Conservation (phyloP, 2,888 invertebrate genomes). For the Schizotus pectinicornis region DNA sequence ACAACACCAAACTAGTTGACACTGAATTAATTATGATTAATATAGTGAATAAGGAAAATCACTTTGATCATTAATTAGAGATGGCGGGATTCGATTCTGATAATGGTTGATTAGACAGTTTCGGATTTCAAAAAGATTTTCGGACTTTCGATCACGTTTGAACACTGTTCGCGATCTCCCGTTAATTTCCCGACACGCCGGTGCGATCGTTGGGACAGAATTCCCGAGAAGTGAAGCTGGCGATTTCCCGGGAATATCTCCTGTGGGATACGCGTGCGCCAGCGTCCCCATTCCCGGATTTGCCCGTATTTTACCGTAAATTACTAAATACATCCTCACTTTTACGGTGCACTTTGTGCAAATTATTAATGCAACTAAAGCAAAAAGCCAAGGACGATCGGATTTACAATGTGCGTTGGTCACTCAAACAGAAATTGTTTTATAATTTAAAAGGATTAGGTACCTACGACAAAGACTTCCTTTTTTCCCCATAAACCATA, state of each 20-base stretch:
- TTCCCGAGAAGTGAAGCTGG: conserved; percentile 32
- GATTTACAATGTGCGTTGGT: no score
- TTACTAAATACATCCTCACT: no score
- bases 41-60: background rate
- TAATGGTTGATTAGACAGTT: background rate
- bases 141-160: background rate
- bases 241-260: conserved; percentile 36
- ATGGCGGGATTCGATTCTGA: background rate
- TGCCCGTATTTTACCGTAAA: conserved; percentile 15
- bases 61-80: background rate
- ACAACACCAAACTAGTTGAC: background rate
- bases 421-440: no score
- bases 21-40: background rate
- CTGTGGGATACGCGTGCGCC: conserved; percentile 36
- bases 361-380: no score
- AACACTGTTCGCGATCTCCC: conserved; percentile 10
- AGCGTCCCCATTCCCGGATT: conserved; percentile 35
- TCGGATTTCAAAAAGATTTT: background rate
- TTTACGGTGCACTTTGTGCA: no score
- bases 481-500: no score
- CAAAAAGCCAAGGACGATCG: no score
- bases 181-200: conserved; percentile 10
- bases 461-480: no score
- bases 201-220: conserved; percentile 17
- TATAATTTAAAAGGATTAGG: no score